phyloP scores from a whole-genome alignment of 1,140 invertebrate species.

The Sinonovacula constricta region DNA sequence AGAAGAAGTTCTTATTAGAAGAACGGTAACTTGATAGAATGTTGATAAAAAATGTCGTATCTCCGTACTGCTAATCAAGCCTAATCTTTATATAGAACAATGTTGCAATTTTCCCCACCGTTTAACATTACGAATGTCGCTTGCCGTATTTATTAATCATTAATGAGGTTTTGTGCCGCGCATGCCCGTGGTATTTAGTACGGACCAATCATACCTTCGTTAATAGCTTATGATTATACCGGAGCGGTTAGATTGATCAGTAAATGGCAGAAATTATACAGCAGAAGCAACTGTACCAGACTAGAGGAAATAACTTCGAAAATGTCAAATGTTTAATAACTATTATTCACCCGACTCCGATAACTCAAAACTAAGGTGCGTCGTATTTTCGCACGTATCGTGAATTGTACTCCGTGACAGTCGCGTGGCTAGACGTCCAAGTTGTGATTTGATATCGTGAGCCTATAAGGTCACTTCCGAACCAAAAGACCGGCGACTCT shows the following conservation, averaged over 20 bases:
- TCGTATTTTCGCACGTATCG: not conserved
- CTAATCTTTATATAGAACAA: too few relatives aligned
- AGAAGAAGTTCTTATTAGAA: too few relatives aligned
- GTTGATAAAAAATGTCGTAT: too few relatives aligned
- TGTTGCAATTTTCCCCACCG: too few relatives aligned
- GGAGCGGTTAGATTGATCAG: conserved; percentile 21
- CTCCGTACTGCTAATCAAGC: too few relatives aligned
- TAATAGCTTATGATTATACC: conserved; percentile 44
- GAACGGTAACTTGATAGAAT: too few relatives aligned
- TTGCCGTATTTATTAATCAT: too few relatives aligned
- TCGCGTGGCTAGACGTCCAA: not conserved
- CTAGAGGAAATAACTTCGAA: conserved; percentile 28
- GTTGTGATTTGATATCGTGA: not conserved
- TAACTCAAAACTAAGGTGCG: not conserved
- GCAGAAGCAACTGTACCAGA: not conserved
- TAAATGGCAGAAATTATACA: conserved; percentile 31
- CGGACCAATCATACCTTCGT: conserved; percentile 33
- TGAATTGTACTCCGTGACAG: not conserved
- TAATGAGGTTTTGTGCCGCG: too few relatives aligned
- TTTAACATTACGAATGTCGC: too few relatives aligned
- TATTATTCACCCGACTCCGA: not conserved
- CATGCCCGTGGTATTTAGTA: conserved; percentile 38
- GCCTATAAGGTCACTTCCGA: not conserved
- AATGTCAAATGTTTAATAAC: conserved; percentile 37
- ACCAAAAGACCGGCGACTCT: too few relatives aligned